A percentile compares a stretch with the other conserved stretches of the same genome.
phyloP scores from a whole-genome alignment of 2,797 vertebrate genomes.

The Zalophus californianus region DNA sequence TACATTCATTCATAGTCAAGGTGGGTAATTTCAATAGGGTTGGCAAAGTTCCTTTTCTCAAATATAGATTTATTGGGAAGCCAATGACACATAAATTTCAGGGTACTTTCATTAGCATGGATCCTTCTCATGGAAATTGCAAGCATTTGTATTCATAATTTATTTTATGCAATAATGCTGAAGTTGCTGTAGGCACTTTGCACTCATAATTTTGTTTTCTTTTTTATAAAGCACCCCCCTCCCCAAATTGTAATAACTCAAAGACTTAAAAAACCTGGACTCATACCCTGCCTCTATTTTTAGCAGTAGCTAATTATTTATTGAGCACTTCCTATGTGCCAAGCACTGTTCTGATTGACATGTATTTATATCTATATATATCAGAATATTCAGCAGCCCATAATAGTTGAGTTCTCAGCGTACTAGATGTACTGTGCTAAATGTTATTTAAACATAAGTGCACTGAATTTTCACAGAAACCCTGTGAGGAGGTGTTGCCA shows the following conservation, averaged over 20 bases:
- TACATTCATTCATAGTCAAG: background rate
- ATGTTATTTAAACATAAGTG: constrained; percentile 2
- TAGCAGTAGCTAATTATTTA: background rate
- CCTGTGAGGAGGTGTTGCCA: background rate
- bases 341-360: background rate
- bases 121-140: background rate
- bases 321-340: background rate
- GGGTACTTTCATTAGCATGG: background rate
- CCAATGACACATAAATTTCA: background rate
- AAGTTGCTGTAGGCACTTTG: background rate
- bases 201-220: constrained; percentile 33
- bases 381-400: background rate
- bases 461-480: constrained; percentile 16
- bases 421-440: background rate
- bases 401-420: constrained; percentile 1
- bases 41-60: constrained; percentile 22
- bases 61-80: background rate
- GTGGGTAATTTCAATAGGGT: background rate
- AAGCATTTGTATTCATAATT: background rate
- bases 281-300: constrained; percentile 13
- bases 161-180: background rate
- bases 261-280: constrained; percentile 18
- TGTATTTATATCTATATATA: background rate
- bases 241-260: background rate
- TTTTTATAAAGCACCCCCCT: background rate